A percentile compares a stretch with the other conserved stretches of the same genome.
phyloP scores from a whole-genome alignment of 2,113 vertebrate genomes.

The Rhinolophus ferrumequinum region DNA sequence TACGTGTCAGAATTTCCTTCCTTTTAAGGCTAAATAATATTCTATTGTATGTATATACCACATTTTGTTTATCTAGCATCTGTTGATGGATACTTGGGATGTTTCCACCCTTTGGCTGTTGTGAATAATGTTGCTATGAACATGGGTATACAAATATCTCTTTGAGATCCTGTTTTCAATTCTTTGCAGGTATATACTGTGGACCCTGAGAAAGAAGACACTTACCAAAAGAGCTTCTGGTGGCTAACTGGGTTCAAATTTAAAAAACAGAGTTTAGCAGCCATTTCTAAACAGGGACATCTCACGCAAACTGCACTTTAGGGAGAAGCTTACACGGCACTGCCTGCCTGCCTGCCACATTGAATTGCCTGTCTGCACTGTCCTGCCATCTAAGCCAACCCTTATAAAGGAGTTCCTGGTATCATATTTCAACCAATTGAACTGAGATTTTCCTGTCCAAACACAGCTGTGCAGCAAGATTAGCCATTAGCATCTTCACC shows the following conservation, averaged over 20 bases:
- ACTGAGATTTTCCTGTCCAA: no score
- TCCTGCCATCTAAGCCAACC: not conserved
- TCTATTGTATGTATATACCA: not conserved
- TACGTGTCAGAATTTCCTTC: not conserved
- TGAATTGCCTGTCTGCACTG: not conserved
- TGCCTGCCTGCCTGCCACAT: not conserved
- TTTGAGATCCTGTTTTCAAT: not conserved
- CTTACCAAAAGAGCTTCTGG: not conserved
- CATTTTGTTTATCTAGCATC: not conserved
- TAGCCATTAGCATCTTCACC: not conserved
- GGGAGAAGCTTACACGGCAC: not conserved
- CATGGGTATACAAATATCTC: accelerated
- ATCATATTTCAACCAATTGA: not conserved
- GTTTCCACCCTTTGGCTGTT: not conserved
- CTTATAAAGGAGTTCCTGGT: not conserved
- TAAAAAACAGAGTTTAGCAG: not conserved
- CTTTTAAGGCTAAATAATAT: not conserved
- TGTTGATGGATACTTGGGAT: accelerated
- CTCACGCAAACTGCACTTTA: not conserved
- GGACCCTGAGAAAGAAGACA: not conserved
- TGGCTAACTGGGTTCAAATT: not conserved
- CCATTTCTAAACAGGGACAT: not conserved
- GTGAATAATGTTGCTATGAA: no score
- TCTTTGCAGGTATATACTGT: not conserved
- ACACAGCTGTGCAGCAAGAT: not conserved